Conservation (phyloP, 2,113 vertebrate species). For the Ammodytes marinus region DNA sequence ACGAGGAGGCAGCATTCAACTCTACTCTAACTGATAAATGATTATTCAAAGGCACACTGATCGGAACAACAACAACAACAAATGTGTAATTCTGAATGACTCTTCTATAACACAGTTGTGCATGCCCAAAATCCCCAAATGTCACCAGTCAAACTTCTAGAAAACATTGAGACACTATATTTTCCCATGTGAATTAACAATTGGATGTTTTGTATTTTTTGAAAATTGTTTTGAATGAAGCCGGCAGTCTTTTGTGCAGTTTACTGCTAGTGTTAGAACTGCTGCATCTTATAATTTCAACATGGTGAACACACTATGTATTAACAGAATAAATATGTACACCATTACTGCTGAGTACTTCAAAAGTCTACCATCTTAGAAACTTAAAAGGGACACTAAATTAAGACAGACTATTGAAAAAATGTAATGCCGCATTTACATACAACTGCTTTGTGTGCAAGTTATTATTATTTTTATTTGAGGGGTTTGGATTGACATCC, state of each 20-base stretch:
- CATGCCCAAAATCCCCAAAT: not conserved
- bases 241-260: not conserved
- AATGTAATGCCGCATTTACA: not conserved
- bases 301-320: not conserved
- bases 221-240: not conserved
- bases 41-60: not conserved
- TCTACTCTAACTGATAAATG: not conserved
- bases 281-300: not conserved
- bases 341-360: not conserved
- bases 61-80: not conserved
- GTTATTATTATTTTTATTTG: no score
- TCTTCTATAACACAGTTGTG: not conserved
- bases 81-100: not conserved
- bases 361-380: not conserved
- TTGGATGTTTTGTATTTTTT: not conserved
- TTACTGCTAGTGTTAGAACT: not conserved
- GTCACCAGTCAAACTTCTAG: not conserved
- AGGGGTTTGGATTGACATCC: no score
- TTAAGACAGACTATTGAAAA: not conserved
- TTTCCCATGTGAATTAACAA: not conserved
- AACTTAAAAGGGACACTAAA: not conserved
- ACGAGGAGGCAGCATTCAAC: not conserved
- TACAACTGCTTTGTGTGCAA: not conserved
- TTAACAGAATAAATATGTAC: not conserved
- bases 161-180: not conserved